Conservation (phyloP, 2,888 invertebrate genomes). For the Rotaria sp. region DNA sequence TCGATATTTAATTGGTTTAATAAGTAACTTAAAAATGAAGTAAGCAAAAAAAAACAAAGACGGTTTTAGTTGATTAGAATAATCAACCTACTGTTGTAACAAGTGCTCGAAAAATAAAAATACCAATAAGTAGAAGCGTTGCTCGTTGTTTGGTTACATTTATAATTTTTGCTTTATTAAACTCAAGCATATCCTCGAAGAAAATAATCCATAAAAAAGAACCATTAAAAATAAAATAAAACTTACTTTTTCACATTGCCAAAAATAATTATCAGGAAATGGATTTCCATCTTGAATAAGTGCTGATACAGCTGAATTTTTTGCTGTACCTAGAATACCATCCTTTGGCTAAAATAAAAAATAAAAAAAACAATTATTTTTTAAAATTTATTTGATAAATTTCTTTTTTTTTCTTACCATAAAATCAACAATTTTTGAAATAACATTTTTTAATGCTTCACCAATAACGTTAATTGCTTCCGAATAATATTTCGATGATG, state of each 20-base stretch:
- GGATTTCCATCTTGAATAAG: constrained; percentile 48
- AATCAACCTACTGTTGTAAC: constrained; percentile 47
- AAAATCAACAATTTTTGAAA: constrained; percentile 22
- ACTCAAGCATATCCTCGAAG: constrained; percentile 46
- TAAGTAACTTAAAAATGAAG: constrained; percentile 47
- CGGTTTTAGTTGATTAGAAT: no score
- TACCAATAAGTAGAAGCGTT: constrained; percentile 47
- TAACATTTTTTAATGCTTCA: neutral
- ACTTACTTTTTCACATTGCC: constrained; percentile 49
- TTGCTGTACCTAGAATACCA: constrained; percentile 51
- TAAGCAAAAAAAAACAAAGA: neutral
- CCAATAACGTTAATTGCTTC: neutral
- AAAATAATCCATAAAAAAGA: neutral
- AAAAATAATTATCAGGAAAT: constrained; percentile 52
- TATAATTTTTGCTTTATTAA: constrained; percentile 45
- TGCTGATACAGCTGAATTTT: constrained; percentile 49
- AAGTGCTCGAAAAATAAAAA: constrained; percentile 49
- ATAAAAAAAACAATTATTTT: neutral
- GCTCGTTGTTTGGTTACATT: constrained; percentile 47
- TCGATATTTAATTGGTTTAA: constrained; percentile 51
- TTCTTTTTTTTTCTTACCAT: neutral
- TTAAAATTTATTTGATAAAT: no score
- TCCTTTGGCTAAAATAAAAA: constrained; percentile 46
- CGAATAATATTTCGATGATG: neutral
- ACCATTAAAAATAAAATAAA: neutral